Conservation (phyloP, 2,888 invertebrate species). For the Oxyteleia sp. region DNA sequence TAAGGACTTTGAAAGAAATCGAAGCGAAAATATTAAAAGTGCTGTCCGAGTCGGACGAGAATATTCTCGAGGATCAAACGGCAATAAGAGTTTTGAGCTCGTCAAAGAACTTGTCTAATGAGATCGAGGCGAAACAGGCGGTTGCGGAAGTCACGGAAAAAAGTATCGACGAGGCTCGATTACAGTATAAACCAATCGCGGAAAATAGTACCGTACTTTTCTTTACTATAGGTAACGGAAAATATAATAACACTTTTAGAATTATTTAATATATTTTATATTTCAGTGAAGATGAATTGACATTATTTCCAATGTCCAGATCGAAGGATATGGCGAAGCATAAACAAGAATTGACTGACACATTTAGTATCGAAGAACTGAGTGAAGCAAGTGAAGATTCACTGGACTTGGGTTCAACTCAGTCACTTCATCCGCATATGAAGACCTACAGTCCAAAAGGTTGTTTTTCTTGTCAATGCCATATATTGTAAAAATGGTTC, state of each 20-base stretch:
- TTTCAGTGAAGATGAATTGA: conserved; percentile 86
- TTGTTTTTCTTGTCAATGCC: conserved; percentile 85
- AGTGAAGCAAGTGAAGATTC: conserved; percentile 86
- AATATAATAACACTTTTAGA: background rate
- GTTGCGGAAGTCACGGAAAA: too few species aligned
- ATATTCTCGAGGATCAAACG: conserved; percentile 96
- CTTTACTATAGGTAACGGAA: too few species aligned
- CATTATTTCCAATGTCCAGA: conserved; percentile 87
- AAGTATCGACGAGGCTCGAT: too few species aligned
- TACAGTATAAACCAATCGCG: too few species aligned
- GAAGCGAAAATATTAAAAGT: conserved; percentile 96
- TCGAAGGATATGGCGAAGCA: conserved; percentile 82
- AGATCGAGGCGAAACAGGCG: conserved; percentile 96
- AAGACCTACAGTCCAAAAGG: conserved; percentile 82
- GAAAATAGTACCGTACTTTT: too few species aligned
- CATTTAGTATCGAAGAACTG: conserved; percentile 89
- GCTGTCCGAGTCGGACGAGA: conserved; percentile 91
- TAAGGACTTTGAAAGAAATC: conserved; percentile 93
- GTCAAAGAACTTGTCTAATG: conserved; percentile 95
- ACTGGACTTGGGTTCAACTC: conserved; percentile 83
- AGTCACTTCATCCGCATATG: conserved; percentile 81
- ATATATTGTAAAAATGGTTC: conserved; percentile 79
- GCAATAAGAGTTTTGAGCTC: conserved; percentile 95
- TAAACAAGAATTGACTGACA: conserved; percentile 89
- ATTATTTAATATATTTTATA: conserved; percentile 8